Evolutionary conservation across 1,140 invertebrate species (phyloP), one percentile per base, ranked within the genome.

Genomic region (Lucilia cuprina): DNA sequence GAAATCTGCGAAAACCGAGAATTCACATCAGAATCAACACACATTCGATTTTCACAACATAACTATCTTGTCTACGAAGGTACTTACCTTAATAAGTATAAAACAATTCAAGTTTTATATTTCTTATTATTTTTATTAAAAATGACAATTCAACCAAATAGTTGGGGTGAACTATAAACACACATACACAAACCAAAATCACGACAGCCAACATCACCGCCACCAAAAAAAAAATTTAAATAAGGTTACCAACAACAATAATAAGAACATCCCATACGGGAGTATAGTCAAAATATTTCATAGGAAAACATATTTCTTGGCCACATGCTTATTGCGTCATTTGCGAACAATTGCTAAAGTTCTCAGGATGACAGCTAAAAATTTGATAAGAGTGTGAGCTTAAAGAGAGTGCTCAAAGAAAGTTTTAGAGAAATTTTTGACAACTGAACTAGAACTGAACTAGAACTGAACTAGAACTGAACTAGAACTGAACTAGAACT

Each of bases 271-370:
- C 74, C n/a, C 14, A 70, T 21, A 75, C 13, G 12, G 21, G 1
- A 49, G 74, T 74, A 74, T 70, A 75, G 70, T 19, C 82, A 19
- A 65, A 83, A 25, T 21, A 41, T 60, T 21, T 25, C 1, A 19
- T 25, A 10, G 65, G 5, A n/a, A 80, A 49, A 49, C 25, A 78
- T 75, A 41, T 77, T 80, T 83, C 55, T 50, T 83, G 74, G 55
- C 84, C 84, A 85, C 74, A 84, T 77, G 82, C 60, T 78, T 80
- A 80, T 80, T 83, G 84, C 55, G 84, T 83, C 82, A 74, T 83
- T 78, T 7, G 19, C 21, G 77, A 80, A 49, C 77, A 80, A 50
- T 80, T 80, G 77, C n/a, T 80, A 49, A 74, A 83, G 21, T 83
- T 83, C 82, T 35, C 77, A 65, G 19, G 82, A 83, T 50, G 3